Evolutionary conservation across 2,797 vertebrate genomes (phyloP).

Genomic region (Apogon talboti): DNA sequence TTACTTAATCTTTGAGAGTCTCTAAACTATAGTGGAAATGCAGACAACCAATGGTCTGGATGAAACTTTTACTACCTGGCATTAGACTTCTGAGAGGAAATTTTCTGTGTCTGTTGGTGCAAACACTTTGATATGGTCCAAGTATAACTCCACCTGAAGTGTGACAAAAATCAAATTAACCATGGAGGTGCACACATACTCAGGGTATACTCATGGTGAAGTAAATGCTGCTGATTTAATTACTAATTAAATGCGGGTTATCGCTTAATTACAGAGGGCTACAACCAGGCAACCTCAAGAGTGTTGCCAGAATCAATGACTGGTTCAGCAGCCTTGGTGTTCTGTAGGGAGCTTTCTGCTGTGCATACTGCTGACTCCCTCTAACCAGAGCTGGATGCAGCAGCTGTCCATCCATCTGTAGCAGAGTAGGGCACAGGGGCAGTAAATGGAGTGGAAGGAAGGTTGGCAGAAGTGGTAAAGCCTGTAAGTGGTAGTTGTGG

Average conservation of each 20-base stretch:
- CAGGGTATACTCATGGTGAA: constrained; percentile 33
- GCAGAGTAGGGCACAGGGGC: constrained; percentile 30
- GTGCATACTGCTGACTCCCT: constrained; percentile 72
- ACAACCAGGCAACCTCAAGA: constrained; percentile 56
- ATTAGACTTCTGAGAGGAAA: too few species aligned
- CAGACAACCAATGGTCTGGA: too few species aligned
- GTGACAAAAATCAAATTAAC: constrained; percentile 58
- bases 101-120: too few species aligned
- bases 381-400: constrained; percentile 65
- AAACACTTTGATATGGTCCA: not conserved
- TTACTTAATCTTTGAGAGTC: too few species aligned
- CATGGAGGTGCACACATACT: constrained; percentile 59
- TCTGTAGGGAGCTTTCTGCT: constrained; percentile 57
- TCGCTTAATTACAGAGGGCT: constrained; percentile 64
- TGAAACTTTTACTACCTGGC: too few species aligned
- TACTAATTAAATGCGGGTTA: constrained; percentile 75
- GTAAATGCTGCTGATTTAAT: constrained; percentile 71
- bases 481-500: constrained; percentile 36
- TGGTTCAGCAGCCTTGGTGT: constrained; percentile 46
- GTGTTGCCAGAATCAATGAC: constrained; percentile 70
- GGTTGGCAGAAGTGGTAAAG: constrained; percentile 47
- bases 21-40: too few species aligned
- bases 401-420: constrained; percentile 79
- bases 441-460: constrained; percentile 67
- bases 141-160: constrained; percentile 29